A percentile compares a stretch with the other conserved stretches of the same genome.
phyloP scores from a whole-genome alignment of 2,888 invertebrate species.

The Melanchra persicariae region DNA sequence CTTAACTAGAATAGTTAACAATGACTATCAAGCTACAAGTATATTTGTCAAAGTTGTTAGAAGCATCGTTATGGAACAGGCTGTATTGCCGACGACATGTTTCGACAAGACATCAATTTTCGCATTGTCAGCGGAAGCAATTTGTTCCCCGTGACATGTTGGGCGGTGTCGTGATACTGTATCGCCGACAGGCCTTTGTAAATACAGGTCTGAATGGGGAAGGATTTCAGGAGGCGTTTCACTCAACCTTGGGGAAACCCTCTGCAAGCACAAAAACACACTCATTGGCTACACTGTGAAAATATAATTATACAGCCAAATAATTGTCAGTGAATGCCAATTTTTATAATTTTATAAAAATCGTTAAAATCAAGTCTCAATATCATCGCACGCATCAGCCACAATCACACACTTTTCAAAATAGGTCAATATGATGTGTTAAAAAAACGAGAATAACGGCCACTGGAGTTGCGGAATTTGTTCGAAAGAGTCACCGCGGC shows the following conservation, averaged over 20 bases:
- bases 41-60: conserved; percentile 18
- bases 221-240: background rate
- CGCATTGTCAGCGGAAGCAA: conserved; percentile 43
- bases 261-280: too few species aligned
- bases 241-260: background rate
- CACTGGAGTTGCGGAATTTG: too few species aligned
- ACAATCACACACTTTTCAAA: too few species aligned
- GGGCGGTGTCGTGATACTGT: conserved; percentile 16
- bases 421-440: too few species aligned
- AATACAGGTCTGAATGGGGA: background rate
- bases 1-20: background rate
- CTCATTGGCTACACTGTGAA: too few species aligned
- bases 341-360: too few species aligned
- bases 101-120: conserved; percentile 32
- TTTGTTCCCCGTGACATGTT: conserved; percentile 44
- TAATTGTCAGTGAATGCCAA: too few species aligned
- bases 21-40: background rate
- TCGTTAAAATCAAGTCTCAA: too few species aligned
- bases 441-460: too few species aligned
- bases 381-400: too few species aligned
- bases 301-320: too few species aligned
- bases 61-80: background rate
- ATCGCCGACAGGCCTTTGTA: conserved; percentile 29
- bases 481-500: too few species aligned
- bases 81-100: conserved; percentile 26